phyloP scores from a whole-genome alignment of 2,888 invertebrate genomes.

The Lepidocyrtoides sp. region DNA sequence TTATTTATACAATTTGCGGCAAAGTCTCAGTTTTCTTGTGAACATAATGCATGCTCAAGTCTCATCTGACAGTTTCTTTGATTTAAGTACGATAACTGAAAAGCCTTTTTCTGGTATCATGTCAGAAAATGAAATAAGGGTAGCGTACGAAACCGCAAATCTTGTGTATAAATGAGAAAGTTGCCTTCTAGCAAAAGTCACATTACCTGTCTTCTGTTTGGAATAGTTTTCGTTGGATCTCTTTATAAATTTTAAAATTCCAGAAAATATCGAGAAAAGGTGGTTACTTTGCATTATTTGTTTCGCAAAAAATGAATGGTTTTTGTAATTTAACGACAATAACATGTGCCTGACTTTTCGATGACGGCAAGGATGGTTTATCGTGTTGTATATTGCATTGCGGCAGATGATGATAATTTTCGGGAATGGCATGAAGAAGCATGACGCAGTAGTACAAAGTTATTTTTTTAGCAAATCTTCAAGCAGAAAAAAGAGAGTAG shows the following conservation, averaged over 20 bases:
- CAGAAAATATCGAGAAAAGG: conserved; percentile 13
- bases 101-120: conserved; percentile 75
- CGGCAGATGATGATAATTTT: conserved; percentile 67
- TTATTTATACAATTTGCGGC: too few species aligned
- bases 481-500: conserved; percentile 25
- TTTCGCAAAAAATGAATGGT: conserved; percentile 35
- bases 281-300: conserved; percentile 18
- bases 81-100: conserved; percentile 69
- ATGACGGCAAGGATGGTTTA: conserved; percentile 29
- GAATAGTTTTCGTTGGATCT: neutral
- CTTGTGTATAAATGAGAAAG: neutral
- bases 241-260: neutral
- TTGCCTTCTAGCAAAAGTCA: conserved; percentile 71
- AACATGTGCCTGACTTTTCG: conserved; percentile 40
- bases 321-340: conserved; percentile 17
- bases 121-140: conserved; percentile 50
- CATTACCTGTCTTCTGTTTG: conserved; percentile 62
- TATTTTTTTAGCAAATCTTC: conserved; percentile 25
- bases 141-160: neutral
- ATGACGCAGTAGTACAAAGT: neutral
- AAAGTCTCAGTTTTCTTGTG: too few species aligned
- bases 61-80: conserved; percentile 67
- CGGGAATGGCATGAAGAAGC: conserved; percentile 14
- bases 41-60: conserved; percentile 11
- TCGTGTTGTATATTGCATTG: conserved; percentile 7